Percentiles rank a stretch among this genome's conserved stretches.
phyloP scores from a whole-genome alignment of 2,113 vertebrate species.

The Zosterops hypoxanthus region DNA sequence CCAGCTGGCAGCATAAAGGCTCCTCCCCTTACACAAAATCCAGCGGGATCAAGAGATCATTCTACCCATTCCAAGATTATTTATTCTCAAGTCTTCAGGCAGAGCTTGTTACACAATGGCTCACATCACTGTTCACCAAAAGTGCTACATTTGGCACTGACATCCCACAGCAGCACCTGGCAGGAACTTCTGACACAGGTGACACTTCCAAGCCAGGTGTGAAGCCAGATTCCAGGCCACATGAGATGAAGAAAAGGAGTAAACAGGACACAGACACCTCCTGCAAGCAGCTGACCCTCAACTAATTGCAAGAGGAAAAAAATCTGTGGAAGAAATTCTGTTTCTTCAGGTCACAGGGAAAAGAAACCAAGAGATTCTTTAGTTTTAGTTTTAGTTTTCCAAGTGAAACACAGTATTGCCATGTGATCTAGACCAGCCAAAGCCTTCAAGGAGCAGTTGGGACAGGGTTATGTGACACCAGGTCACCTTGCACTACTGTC shows the following conservation, averaged over 20 bases:
- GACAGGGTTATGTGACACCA: not conserved
- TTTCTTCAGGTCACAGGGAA: not conserved
- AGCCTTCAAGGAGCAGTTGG: not conserved
- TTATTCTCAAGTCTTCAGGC: not conserved
- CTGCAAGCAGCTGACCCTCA: fast-evolving
- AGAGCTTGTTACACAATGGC: not conserved
- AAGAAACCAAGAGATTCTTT: not conserved
- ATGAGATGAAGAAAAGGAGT: fast-evolving
- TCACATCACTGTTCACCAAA: not conserved
- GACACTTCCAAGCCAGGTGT: not conserved
- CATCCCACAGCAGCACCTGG: not conserved
- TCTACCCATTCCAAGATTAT: not conserved
- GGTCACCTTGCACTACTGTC: not conserved
- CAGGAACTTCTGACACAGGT: not conserved
- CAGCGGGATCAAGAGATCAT: not conserved
- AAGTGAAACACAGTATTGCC: not conserved
- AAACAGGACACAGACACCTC: not conserved
- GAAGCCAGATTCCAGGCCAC: not conserved
- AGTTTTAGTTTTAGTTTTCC: not conserved
- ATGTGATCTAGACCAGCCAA: not conserved
- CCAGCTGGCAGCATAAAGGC: not conserved
- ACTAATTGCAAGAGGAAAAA: not conserved
- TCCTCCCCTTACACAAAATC: not conserved
- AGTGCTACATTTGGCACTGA: not conserved
- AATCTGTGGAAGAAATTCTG: not conserved